These are phyloP conservation scores for Phrynosoma blainvillii DNA, from an alignment of 2,113 vertebrate genomes.

Conservation along the genomic window DNA sequence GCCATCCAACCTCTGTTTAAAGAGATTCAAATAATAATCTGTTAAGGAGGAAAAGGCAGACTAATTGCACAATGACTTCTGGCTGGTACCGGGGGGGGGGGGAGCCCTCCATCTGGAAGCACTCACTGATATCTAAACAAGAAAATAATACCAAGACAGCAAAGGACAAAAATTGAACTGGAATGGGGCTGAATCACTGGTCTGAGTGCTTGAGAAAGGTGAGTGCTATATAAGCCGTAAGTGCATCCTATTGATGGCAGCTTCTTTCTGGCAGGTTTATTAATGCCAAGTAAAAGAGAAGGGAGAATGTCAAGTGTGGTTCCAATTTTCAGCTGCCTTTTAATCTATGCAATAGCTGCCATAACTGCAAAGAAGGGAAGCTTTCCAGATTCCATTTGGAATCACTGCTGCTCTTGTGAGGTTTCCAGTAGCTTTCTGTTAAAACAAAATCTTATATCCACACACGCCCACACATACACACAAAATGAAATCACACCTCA, in stretches of 20 bases:
- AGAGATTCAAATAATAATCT: neutral
- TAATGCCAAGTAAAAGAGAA: neutral
- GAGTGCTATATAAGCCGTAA: neutral
- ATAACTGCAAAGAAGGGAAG: neutral
- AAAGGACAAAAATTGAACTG: neutral
- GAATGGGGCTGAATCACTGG: conserved; percentile 3
- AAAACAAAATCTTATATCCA: neutral
- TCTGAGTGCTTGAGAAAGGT: neutral
- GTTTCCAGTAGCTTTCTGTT: conserved; percentile 20
- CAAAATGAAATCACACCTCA: neutral
- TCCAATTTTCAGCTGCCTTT: neutral
- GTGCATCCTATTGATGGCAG: neutral
- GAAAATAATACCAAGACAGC: neutral
- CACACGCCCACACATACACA: neutral
- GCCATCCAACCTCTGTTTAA: too few relatives aligned
- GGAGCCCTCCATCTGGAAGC: neutral
- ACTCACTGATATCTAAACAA: neutral
- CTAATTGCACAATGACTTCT: neutral
- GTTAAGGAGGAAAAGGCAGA: neutral
- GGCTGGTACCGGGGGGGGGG: neutral
- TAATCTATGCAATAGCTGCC: conserved; percentile 18
- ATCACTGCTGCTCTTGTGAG: neutral
- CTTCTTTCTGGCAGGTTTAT: neutral
- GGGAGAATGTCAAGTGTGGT: neutral
- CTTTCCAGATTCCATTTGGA: neutral